Conservation (phyloP, 1,140 invertebrate genomes). For the Cydia strobilella region DNA sequence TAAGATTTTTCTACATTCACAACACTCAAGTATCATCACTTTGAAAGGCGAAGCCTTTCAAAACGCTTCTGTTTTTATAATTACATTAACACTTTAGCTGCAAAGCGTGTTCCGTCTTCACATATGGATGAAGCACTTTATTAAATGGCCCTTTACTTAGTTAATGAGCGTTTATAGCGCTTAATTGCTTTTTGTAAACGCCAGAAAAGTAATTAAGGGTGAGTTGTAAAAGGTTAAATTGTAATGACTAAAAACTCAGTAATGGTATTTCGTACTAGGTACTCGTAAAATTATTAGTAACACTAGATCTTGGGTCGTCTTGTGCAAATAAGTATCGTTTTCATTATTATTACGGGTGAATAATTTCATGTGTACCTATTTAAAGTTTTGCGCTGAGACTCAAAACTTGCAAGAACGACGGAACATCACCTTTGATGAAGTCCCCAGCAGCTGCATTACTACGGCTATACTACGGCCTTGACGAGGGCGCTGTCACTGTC, state of each 20-base stretch:
- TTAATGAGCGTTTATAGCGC: constrained; percentile 25
- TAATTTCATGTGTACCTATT: too few species aligned
- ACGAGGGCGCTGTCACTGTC: too few species aligned
- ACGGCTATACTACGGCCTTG: too few species aligned
- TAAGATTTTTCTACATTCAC: constrained; percentile 50
- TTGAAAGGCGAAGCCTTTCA: constrained; percentile 48
- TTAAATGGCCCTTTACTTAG: constrained; percentile 29
- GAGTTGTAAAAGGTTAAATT: not conserved
- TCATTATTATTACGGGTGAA: too few species aligned
- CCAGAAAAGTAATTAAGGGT: constrained; percentile 30
- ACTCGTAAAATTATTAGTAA: too few species aligned
- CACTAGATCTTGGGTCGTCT: too few species aligned
- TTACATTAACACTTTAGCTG: constrained; percentile 34
- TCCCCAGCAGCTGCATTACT: too few species aligned
- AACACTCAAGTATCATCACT: constrained; percentile 51
- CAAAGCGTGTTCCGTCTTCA: constrained; percentile 15
- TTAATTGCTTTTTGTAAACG: constrained; percentile 26
- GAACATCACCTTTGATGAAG: too few species aligned
- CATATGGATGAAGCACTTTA: constrained; percentile 22
- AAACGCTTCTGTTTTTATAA: constrained; percentile 41
- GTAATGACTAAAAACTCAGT: not conserved
- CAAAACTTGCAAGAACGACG: too few species aligned
- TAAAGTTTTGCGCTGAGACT: too few species aligned
- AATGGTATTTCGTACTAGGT: not conserved
- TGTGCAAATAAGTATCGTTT: too few species aligned